phyloP scores from a whole-genome alignment of 1,140 invertebrate genomes.

The Campoletis sonorensis region DNA sequence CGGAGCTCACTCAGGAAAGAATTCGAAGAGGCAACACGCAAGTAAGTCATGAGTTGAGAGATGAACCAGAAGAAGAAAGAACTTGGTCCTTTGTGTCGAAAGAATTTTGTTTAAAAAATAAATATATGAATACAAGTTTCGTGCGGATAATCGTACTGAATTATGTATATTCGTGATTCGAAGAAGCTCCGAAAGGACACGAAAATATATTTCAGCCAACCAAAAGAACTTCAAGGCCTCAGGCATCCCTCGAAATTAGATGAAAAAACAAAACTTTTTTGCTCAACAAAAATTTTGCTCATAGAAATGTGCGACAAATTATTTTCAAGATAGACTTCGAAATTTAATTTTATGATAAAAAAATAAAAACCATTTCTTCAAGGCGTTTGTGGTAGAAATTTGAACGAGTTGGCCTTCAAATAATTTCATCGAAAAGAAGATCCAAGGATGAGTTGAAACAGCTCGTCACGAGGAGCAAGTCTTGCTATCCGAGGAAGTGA shows the following conservation, averaged over 20 bases:
- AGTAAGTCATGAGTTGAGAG: neutral
- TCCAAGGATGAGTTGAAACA: neutral
- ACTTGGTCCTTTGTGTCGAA: neutral
- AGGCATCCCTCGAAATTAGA: too few relatives aligned
- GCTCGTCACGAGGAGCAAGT: neutral
- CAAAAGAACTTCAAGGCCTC: too few relatives aligned
- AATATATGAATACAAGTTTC: neutral
- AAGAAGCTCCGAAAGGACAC: too few relatives aligned
- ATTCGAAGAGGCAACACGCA: slow-evolving; percentile 17
- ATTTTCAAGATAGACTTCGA: too few relatives aligned
- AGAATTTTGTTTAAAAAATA: neutral
- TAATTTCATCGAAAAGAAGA: slow-evolving; percentile 1
- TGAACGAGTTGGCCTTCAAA: neutral
- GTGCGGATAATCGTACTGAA: slow-evolving; percentile 14
- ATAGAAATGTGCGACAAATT: too few relatives aligned
- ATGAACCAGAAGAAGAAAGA: neutral
- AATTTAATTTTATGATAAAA: too few relatives aligned
- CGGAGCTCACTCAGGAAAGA: neutral
- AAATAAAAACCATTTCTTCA: too few relatives aligned
- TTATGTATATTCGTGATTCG: neutral
- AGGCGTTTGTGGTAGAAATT: too few relatives aligned
- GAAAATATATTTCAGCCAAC: too few relatives aligned
- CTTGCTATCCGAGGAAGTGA: neutral
- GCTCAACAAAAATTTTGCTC: too few relatives aligned
- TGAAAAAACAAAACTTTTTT: too few relatives aligned